Conservation (phyloP, 2,113 vertebrate species). For the Drymodes brunneopygia region DNA sequence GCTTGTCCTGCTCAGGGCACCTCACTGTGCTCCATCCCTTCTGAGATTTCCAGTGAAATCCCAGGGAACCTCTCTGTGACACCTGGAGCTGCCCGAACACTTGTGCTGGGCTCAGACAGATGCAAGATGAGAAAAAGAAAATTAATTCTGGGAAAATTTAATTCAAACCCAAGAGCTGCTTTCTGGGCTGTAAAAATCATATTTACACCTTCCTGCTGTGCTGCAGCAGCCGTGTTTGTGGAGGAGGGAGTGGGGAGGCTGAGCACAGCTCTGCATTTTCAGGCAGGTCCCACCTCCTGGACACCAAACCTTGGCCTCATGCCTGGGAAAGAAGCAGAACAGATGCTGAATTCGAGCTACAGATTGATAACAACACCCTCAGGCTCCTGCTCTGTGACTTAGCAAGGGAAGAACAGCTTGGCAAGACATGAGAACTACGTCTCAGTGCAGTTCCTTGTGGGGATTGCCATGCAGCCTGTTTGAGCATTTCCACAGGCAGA, state of each 20-base stretch:
- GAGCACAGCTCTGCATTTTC: neutral
- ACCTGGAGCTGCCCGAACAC: neutral
- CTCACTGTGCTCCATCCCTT: neutral
- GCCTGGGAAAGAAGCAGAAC: neutral
- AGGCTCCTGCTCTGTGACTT: neutral
- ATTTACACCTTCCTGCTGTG: neutral
- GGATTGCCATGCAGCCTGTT: neutral
- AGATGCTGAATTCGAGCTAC: conserved; percentile 13
- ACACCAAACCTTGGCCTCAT: neutral
- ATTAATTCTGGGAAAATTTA: neutral
- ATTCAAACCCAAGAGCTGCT: neutral
- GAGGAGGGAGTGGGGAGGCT: neutral
- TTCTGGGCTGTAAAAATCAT: neutral
- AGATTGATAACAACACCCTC: conserved; percentile 9
- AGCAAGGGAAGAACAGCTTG: neutral
- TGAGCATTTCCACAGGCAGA: neutral
- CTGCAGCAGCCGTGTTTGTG: neutral
- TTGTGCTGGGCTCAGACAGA: neutral
- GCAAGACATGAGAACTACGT: neutral
- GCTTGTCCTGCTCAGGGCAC: neutral
- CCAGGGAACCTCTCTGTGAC: neutral
- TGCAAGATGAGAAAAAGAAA: fast-evolving
- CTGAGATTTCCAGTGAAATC: fast-evolving
- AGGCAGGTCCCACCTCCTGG: conserved; percentile 1
- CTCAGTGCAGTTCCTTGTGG: neutral